phyloP scores from a whole-genome alignment of 2,888 invertebrate genomes.

The Tenthredo livida region DNA sequence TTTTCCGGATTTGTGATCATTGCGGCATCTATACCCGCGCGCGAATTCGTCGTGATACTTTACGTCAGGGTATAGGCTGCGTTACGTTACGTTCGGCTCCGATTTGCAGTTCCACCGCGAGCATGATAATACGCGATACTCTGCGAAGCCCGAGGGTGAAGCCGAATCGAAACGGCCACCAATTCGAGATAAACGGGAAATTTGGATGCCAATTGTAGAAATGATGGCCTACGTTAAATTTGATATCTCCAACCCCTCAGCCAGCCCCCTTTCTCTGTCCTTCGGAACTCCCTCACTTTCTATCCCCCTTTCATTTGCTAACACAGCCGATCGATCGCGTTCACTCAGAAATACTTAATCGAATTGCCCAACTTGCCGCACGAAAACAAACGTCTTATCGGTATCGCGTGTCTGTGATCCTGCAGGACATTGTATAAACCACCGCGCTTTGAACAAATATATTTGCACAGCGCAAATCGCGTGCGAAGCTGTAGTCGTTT shows the following conservation, averaged over 20 bases:
- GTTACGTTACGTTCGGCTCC: neutral
- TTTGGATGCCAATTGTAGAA: constrained; percentile 41
- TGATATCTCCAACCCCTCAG: constrained; percentile 39
- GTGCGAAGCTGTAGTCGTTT: neutral
- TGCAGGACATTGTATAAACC: neutral
- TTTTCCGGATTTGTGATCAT: constrained; percentile 4
- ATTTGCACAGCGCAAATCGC: neutral
- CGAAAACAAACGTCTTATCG: constrained; percentile 39
- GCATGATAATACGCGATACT: constrained; percentile 24
- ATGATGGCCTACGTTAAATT: constrained; percentile 40
- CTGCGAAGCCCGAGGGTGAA: constrained; percentile 13
- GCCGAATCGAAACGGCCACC: constrained; percentile 26
- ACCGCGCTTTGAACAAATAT: neutral
- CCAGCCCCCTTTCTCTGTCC: neutral
- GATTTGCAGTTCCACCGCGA: constrained; percentile 20
- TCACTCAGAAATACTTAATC: constrained; percentile 37
- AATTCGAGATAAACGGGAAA: constrained; percentile 45
- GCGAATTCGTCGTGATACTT: neutral
- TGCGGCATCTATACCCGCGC: neutral
- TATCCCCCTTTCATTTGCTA: neutral
- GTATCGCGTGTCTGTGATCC: neutral
- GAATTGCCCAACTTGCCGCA: constrained; percentile 2
- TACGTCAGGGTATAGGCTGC: neutral
- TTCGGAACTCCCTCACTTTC: neutral
- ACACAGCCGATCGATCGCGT: constrained; percentile 2